Percentiles rank a stretch among this genome's conserved stretches.
Evolutionary conservation across 2,888 invertebrate genomes (phyloP).

Genomic region (Halictus ligatus): DNA sequence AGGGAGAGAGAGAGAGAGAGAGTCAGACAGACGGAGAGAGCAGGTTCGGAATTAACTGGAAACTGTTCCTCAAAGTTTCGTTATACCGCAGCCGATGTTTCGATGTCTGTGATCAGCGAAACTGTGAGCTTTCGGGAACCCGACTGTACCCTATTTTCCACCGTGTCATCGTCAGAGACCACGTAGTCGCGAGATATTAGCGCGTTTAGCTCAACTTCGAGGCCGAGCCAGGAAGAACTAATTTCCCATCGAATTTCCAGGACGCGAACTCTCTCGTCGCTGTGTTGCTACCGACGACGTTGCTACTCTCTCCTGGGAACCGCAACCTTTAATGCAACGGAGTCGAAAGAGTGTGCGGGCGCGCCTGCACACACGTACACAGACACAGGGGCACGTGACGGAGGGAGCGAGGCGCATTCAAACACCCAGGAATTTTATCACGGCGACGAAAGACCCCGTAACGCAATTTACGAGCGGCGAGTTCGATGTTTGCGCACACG

Average conservation of each 20-base stretch:
- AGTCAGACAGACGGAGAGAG: no score
- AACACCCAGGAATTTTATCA: conserved; percentile 36
- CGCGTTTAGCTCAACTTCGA: conserved; percentile 16
- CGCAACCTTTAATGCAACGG: conserved; percentile 13
- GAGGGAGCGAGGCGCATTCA: background rate
- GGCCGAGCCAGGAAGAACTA: background rate
- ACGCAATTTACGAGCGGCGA: conserved; percentile 34
- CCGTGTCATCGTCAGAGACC: conserved; percentile 1
- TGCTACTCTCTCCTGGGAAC: background rate
- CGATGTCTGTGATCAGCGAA: conserved; percentile 13
- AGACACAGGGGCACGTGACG: background rate
- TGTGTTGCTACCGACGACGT: background rate
- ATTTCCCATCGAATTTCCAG: conserved; percentile 20
- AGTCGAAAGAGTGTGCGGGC: background rate
- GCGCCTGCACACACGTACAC: background rate
- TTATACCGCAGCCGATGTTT: conserved; percentile 1
- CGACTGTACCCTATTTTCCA: background rate
- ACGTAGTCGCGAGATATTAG: conserved; percentile 11
- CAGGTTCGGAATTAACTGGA: background rate
- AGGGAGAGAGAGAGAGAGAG: background rate
- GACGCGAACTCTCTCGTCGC: background rate
- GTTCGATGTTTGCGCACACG: conserved; percentile 35
- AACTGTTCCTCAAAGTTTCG: conserved; percentile 1
- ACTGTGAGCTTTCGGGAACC: background rate
- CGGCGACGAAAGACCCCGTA: conserved; percentile 17